Base-by-base conservation (phyloP, 2,797 vertebrate genomes). In the Lerista edwardsae region DNA sequence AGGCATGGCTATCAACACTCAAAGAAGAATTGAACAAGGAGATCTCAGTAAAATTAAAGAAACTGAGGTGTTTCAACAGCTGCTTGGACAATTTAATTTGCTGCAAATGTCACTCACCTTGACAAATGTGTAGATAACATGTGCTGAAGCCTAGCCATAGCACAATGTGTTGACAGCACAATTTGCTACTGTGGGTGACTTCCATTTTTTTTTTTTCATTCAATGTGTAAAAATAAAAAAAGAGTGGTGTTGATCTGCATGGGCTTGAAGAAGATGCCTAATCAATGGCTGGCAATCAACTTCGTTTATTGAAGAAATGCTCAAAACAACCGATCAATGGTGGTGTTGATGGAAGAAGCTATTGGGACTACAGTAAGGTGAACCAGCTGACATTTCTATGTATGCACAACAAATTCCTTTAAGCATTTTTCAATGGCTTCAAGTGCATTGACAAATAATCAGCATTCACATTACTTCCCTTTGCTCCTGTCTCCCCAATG, bases 401-500 rank as follows among this genome's bases (percentile, higher is more conserved):
- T 68, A 57, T 44, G 41, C 3, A 39, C 65, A 87, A 74, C 73
- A 0, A 80, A 69, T 75, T 88, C 88, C 39, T 74, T 88, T 55
- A 7, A 80, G 47, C 86, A 25, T 62, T 79, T 27, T 80, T 82
- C 75, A 86, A 25, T 36, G 77, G 87, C 72, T 87, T 88, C 86
- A 69, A 61, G 79, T 84, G 71, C 34, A 80, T 9, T 0, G 78
- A 89, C 86, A 75, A 84, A 72, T 41, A 78, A 71, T 88, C 78
- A 90, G 91, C 84, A 89, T 73, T 88, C 74, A 68, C 75, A 73
- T 85, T 86, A 87, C n/a, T 81, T 75, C 84, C 84, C 72, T 78
- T 57, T 86, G 85, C 57, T 44, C 88, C 80, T 84, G 71, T 83
- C 79, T 85, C 10, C 10, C 57, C 14, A 47, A 17, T 44, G 39